Conservation (phyloP, 1,140 invertebrate species). For the Zaprionus davidi region DNA sequence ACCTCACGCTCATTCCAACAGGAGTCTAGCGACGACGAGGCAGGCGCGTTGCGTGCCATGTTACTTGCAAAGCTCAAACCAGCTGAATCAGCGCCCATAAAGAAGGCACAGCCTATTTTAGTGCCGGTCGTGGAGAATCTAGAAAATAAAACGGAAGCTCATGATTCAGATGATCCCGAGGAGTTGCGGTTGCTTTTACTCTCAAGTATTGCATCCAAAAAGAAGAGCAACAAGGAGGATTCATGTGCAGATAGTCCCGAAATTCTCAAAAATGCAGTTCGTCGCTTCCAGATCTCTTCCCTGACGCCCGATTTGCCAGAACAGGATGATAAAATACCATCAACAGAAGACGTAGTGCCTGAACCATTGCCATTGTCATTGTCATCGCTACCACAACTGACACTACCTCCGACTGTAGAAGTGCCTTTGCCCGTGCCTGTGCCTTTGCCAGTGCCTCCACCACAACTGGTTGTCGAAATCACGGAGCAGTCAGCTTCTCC, state of each 20-base stretch:
- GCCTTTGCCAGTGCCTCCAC: conserved; percentile 12
- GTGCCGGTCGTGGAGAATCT: neutral
- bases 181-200: conserved; percentile 55
- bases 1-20: conserved; percentile 20
- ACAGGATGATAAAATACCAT: neutral
- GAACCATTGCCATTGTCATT: neutral
- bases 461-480: neutral
- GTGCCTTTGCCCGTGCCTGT: neutral
- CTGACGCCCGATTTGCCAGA: neutral
- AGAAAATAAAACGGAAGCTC: neutral
- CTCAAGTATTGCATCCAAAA: conserved; percentile 58
- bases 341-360: neutral
- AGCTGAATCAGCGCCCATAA: neutral
- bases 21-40: conserved; percentile 73
- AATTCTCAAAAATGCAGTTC: conserved; percentile 74
- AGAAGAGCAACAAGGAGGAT: conserved; percentile 1
- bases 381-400: neutral
- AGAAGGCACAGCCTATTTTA: neutral
- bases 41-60: conserved; percentile 68
- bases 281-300: conserved; percentile 47
- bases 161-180: conserved; percentile 68
- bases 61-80: conserved; percentile 63
- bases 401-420: neutral
- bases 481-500: neutral
- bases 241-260: conserved; percentile 35